A percentile compares a stretch with the other conserved stretches of the same genome.
These are phyloP conservation scores for Sylvia atricapilla DNA, from an alignment of 2,113 vertebrate species.

Conservation along the genomic window DNA sequence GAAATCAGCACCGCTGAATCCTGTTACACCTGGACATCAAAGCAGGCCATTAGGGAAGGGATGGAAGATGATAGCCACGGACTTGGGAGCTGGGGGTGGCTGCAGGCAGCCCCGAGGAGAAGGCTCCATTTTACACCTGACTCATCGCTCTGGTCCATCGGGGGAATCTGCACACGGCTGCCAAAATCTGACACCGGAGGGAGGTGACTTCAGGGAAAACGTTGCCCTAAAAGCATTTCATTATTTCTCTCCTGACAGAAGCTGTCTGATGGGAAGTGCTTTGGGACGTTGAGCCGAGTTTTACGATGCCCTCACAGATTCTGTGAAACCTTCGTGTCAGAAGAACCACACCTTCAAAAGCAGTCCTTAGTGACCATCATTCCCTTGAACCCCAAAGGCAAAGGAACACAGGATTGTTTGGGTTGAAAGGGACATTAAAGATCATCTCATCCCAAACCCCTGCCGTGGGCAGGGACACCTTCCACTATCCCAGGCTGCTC, in stretches of 20 bases:
- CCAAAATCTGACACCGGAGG: not conserved
- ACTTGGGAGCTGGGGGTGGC: not conserved
- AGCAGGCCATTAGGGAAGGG: not conserved
- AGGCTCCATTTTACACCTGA: not conserved
- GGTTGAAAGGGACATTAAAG: not conserved
- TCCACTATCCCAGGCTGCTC: fast-evolving
- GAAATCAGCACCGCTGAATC: not conserved
- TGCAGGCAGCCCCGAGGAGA: not conserved
- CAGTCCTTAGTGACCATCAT: not conserved
- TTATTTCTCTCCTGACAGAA: not conserved
- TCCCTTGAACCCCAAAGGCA: not conserved
- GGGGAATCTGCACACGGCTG: not conserved
- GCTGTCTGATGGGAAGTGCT: not conserved
- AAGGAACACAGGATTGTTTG: not conserved
- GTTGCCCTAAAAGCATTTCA: not conserved
- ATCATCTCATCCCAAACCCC: not conserved
- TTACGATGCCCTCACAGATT: fast-evolving
- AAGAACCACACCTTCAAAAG: not conserved
- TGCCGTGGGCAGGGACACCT: not conserved
- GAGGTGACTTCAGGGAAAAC: not conserved
- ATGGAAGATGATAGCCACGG: not conserved
- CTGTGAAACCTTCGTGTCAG: not conserved
- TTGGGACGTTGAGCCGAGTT: fast-evolving
- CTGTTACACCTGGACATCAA: not conserved
- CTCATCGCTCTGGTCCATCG: fast-evolving